Base-by-base conservation (phyloP, 2,113 vertebrate species). In the Cardinalis cardinalis region DNA sequence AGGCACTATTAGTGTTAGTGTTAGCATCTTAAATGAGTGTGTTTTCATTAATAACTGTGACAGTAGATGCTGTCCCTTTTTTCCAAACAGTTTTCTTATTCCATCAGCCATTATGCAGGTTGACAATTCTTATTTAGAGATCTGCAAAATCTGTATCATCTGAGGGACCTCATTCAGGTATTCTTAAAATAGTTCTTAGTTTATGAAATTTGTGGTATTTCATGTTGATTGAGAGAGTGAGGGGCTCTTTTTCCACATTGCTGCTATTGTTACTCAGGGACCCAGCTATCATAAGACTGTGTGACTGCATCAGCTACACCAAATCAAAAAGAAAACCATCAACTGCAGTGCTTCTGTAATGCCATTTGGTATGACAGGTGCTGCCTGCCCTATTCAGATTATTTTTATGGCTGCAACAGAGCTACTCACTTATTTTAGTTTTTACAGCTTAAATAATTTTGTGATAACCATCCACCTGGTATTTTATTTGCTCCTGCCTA, bases 361-460 rank as follows among this genome's bases (percentile, higher is more conserved):
- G 1, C 40, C 31, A 23, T 71, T 84, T 77, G 16, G 31, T 71
- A 7, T 68, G 84, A 71, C 46, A 51, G 52, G 18, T 71, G 43
- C 44, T 90, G 38, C 46, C 19, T 78, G 0, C 25, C 6, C 32
- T 18, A 7, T 56, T 68, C 6, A 3, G 49, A 61, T 76, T 63
- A 55, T 56, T 83, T 84, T 56, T 77, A 28, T 58, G 61, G 10
- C 24, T 63, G 13, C 36, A 91, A 19, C 36, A 43, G 12, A 59
- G 25, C 15, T 82, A 26, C 24, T 76, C 0, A 14, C 55, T 68
- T 64, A 52, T 79, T 92, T 79, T 32, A 41, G 2, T 25, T 69
- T 79, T 79, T 76, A 65, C 20, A 69, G 17, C 49, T 36, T 81
- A 66, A 87, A 55, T 71, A 68, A 38, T 87, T 82, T 46, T 64